Base-by-base conservation (phyloP, 2,113 vertebrate species). In the Actinemys pallida region DNA sequence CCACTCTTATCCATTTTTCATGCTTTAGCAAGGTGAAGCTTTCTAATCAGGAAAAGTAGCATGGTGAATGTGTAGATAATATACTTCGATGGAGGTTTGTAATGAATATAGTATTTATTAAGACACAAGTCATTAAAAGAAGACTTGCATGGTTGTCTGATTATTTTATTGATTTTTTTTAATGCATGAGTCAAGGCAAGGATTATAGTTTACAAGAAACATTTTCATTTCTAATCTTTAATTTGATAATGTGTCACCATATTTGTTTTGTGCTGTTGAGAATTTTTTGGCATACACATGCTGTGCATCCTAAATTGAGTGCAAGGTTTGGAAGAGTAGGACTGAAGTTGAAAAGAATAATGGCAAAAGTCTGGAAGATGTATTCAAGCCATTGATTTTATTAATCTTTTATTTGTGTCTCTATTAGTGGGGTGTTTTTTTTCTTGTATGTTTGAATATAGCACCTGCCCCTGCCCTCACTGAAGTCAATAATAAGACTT, bases 21-120 rank as follows among this genome's bases (percentile, higher is more conserved):
- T 93, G 96, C 90, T 95, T 96, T 94, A 75, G 82, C 95, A 96
- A 97, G 95, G 94, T 96, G 90, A 95, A 97, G 94, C 93, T 97
- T 98, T 97, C 93, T 95, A 98, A 97, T 97, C 95, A 97, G 97
- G 90, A 79, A 87, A 94, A 82, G 92, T 93, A 47, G 87, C 79
- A 52, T 90, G 93, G 89, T 86, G 76, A 94, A 98, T 93, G 76
- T 94, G 86, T 62, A 96, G 89, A 94, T 97, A 97, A 96, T 97
- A 53, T 92, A 95, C 97, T 94, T 90, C 47, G 94, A 96, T 97
- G 92, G 94, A 96, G 49, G n/a, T 72, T 96, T 97, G 97, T 97
- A 97, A 98, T 96, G 94, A 97, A 97, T 96, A 52, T 93, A 90
- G 53, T 97, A 92, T 96, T 98, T 98, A 98, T 98, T 97, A 97